Base-by-base conservation (phyloP, 2,888 invertebrate species). In the Imbricaverruca yamaguchii region DNA sequence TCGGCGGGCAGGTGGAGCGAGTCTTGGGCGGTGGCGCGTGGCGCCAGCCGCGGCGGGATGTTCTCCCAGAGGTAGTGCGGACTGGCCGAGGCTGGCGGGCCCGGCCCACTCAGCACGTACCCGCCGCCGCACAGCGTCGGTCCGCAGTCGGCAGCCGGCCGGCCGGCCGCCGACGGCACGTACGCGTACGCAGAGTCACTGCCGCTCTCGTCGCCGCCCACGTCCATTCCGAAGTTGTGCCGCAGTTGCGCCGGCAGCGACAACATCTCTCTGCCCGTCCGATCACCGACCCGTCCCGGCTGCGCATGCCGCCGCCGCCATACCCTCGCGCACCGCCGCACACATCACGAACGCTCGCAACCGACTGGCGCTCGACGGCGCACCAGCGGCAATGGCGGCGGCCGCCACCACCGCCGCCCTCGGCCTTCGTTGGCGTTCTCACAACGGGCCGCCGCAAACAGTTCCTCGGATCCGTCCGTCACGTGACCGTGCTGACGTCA, bases 21-120 rank as follows among this genome's bases (percentile, higher is more conserved):
- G 53, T 53, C 74, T 6, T 53, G 18, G 13, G 53, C 53, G 74
- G 4, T 18, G 21, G 8, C 8, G 15, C 23, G 10, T n/a, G 78
- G 57, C 78, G 78, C 78, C 78, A 78, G 78, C 78, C 57, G 78
- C 57, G 78, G 78, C 57, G 78, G 78, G 23, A 78, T 78, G 78
- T 57, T 9, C 23, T 78, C 57, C 56, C 55, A 78, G 21, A 57
- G 78, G 57, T 78, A 78, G 57, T 18, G 74, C 39, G 53, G 53
- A 0, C 53, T 18, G 18, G 8, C 59, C 3, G 12, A 4, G 18
- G 21, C 2, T 18, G 74, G 15, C 8, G n/a, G 53, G 0, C 18
- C 9, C 3, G 74, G 39, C 18, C 74, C 53, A 18, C 74, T 74
- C 74, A 74, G 53, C 74, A 74, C 74, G 53, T 53, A 74, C 18